A percentile compares a stretch with the other conserved stretches of the same genome.
Evolutionary conservation across 2,113 vertebrate genomes (phyloP).

Genomic region (Crocuta crocuta): DNA sequence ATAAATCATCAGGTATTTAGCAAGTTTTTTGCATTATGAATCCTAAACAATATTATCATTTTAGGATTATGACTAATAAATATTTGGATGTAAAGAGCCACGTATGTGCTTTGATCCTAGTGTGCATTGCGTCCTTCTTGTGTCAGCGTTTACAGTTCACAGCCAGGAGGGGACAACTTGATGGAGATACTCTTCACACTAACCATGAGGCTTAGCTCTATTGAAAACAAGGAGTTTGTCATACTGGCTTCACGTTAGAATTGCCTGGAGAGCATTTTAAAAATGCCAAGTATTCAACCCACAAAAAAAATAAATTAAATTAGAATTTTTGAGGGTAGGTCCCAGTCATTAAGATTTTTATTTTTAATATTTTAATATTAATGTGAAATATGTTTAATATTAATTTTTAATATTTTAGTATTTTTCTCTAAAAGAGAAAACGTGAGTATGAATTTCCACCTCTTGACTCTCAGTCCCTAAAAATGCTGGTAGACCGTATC

Average conservation of each 20-base stretch:
- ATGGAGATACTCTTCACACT: background rate
- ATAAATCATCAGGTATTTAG: background rate
- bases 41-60: background rate
- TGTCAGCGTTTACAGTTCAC: background rate
- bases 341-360: background rate
- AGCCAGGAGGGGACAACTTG: background rate
- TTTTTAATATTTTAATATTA: background rate
- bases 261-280: background rate
- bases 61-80: background rate
- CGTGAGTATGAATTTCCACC: background rate
- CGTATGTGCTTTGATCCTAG: background rate
- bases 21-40: background rate
- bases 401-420: no score
- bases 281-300: background rate
- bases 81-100: background rate
- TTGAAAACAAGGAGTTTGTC: background rate
- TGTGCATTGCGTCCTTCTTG: background rate
- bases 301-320: background rate
- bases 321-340: background rate
- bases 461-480: background rate
- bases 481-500: background rate
- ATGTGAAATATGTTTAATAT: no score
- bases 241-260: background rate
- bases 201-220: background rate
- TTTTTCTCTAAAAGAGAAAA: background rate